Evolutionary conservation across 2,888 invertebrate species (phyloP), one percentile per base, ranked within the genome.

Genomic region (Tenthredo distinguenda): DNA sequence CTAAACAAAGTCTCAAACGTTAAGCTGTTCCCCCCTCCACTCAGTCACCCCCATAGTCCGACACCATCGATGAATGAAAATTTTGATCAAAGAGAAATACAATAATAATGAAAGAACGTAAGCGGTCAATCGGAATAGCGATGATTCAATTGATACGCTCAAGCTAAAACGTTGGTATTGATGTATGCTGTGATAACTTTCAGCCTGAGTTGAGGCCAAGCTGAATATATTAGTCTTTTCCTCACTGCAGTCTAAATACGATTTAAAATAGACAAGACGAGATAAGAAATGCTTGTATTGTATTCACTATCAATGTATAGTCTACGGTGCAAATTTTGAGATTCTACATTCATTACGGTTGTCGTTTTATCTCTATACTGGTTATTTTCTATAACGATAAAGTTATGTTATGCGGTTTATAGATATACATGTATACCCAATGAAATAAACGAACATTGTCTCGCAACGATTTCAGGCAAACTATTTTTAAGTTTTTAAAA

Each of bases 401-500:
- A 68, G 68, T 68, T 68, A 68, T 68, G 68, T 68, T 68, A 68
- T 68, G 68, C 74, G 43, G 74, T 74, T 74, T 74, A 43, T 74
- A 74, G 74, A 43, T 74, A 68, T 68, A 68, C 15, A 31, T 68
- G 15, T 68, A 68, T 68, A 68, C 31, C 68, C 34, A 77, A 77
- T 50, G 55, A 31, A 77, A 62, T 40, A 81, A 81, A 81, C 47
- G 81, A 77, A 50, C 62, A 43, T 62, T 62, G 81, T 43, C 50
- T 62, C 76, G 47, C 76, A 47, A 81, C 65, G 81, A 81, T 81
- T 81, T 40, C 62, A 81, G 40, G 34, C 12, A 37, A 62, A 81
- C 40, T 26, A 40, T 81, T 81, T 81, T 81, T 81, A 58, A 81
- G 55, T 81, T 81, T 81, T 40, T 37, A 6, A 37, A 62, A 81